Conservation (phyloP, 2,113 vertebrate species). For the Poicephalus meyeri region DNA sequence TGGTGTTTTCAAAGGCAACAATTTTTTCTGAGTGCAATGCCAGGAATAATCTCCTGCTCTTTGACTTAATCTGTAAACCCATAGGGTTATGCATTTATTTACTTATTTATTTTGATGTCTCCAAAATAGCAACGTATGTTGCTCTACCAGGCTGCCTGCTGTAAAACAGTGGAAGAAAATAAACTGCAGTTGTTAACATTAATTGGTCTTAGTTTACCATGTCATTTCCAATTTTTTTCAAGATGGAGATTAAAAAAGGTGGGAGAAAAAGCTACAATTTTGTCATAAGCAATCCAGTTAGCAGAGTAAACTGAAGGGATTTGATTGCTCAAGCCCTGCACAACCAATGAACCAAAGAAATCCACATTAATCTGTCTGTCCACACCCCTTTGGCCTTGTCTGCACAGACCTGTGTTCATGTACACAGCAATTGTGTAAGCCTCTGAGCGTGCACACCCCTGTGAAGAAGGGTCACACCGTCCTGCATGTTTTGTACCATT, state of each 20-base stretch:
- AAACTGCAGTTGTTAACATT: conserved; percentile 56
- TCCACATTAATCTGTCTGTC: conserved; percentile 28
- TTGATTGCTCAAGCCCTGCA: conserved; percentile 15
- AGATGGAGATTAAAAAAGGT: conserved; percentile 46
- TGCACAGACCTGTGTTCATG: not conserved
- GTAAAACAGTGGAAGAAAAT: conserved; percentile 36
- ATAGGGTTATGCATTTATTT: conserved; percentile 54
- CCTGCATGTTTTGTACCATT: not conserved
- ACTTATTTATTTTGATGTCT: conserved; percentile 61
- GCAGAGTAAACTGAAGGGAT: conserved; percentile 3
- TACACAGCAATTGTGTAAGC: rapidly evolving
- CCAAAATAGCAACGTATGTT: conserved; percentile 24
- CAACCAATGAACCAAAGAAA: conserved; percentile 13
- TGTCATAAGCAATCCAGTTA: conserved; percentile 60
- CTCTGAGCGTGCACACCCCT: rapidly evolving
- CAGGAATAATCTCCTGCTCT: conserved; percentile 50
- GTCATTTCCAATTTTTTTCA: conserved; percentile 63
- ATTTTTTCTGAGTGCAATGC: conserved; percentile 53
- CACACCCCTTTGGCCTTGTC: not conserved
- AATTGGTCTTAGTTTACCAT: conserved; percentile 58
- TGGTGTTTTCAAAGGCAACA: conserved; percentile 58
- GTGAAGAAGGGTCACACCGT: not conserved
- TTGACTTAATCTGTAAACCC: conserved; percentile 57
- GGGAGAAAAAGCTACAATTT: conserved; percentile 58
- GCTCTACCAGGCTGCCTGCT: not conserved